Conservation (phyloP, 2,797 vertebrate genomes). For the Coregonus suidteri region DNA sequence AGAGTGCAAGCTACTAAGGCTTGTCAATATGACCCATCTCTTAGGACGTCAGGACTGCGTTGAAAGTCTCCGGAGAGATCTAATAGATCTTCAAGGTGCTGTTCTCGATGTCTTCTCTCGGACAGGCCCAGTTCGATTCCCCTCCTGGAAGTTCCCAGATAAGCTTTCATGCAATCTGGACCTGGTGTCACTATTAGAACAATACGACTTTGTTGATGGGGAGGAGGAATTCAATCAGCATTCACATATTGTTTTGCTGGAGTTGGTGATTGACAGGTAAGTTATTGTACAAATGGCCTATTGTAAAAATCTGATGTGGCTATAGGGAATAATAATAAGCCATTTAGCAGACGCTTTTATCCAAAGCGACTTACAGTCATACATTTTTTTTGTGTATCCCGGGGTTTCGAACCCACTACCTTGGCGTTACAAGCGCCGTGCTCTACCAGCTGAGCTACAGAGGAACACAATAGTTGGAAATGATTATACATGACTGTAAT, state of each 20-base stretch:
- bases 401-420: too few species aligned
- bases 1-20: not conserved
- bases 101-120: slow-evolving; percentile 85
- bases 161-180: slow-evolving; percentile 86
- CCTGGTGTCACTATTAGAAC: slow-evolving; percentile 81
- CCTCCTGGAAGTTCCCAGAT: slow-evolving; percentile 95
- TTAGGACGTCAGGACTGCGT: slow-evolving; percentile 82
- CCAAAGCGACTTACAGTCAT: too few species aligned
- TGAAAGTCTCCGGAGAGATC: slow-evolving; percentile 83
- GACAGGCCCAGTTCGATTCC: slow-evolving; percentile 79
- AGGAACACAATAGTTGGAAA: not conserved
- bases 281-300: not conserved
- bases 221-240: slow-evolving; percentile 87
- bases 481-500: not conserved
- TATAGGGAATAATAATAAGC: not conserved
- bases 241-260: slow-evolving; percentile 85
- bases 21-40: slow-evolving; percentile 77
- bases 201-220: slow-evolving; percentile 83
- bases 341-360: too few species aligned
- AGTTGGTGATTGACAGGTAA: slow-evolving; percentile 91
- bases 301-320: not conserved
- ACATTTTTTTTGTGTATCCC: too few species aligned
- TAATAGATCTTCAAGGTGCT: slow-evolving; percentile 86
- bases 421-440: too few species aligned
- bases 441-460: too few species aligned